These are phyloP conservation scores for Pyrocephalus nanus DNA, from an alignment of 2,797 vertebrate species.

Conservation along the genomic window DNA sequence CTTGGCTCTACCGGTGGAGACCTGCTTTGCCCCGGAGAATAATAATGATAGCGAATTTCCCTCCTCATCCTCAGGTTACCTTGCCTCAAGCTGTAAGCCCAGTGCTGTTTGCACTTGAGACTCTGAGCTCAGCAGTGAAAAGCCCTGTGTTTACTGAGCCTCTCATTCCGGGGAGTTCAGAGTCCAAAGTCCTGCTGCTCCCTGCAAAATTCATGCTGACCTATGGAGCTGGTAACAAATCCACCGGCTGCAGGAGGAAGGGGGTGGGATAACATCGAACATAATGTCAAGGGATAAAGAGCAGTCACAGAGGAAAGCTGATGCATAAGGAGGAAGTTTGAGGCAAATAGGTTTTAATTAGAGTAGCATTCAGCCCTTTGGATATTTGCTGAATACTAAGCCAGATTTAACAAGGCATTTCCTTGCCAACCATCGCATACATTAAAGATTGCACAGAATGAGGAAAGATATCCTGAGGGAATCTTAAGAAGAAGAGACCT, in stretches of 20 bases:
- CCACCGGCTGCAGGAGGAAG: not conserved
- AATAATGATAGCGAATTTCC: accelerated
- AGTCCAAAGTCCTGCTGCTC: not conserved
- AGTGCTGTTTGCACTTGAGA: not conserved
- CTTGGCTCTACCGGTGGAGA: not conserved
- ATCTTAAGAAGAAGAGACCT: not conserved
- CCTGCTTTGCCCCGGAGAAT: not conserved
- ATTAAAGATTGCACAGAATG: not conserved
- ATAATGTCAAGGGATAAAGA: not conserved
- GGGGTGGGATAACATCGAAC: not conserved
- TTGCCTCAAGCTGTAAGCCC: not conserved
- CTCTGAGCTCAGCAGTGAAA: not conserved
- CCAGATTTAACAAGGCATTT: slow-evolving; percentile 19
- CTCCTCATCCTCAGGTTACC: not conserved
- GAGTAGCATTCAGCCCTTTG: slow-evolving; percentile 14
- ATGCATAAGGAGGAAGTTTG: not conserved
- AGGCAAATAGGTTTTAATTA: slow-evolving; percentile 52
- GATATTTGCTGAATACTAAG: slow-evolving; percentile 36
- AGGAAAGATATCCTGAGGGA: not conserved
- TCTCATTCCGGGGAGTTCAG: not conserved
- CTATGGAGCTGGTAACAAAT: not conserved
- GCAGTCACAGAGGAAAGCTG: not conserved
- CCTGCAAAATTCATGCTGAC: not conserved
- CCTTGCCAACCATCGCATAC: not conserved
- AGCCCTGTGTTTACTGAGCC: not conserved